These are phyloP conservation scores for Cladorhizidae sp. DNA, from an alignment of 37 sponge, comb jelly and placozoan species.

Conservation along the genomic window DNA sequence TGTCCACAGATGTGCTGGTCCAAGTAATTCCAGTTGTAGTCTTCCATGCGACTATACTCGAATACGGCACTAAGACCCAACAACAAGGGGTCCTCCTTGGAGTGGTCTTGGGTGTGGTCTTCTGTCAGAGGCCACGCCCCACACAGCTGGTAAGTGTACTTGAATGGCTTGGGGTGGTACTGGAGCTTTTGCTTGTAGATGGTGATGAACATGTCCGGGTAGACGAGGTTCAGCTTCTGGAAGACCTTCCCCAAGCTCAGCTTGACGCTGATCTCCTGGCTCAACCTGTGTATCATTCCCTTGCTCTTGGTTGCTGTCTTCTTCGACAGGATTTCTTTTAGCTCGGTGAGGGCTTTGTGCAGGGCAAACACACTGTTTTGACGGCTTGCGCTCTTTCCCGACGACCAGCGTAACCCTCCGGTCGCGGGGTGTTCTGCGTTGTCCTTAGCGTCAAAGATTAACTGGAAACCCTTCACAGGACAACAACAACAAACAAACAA, in stretches of 20 bases:
- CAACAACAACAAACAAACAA: too few relatives aligned
- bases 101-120: background rate
- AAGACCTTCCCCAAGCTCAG: conserved; percentile 63
- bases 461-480: conserved; percentile 58
- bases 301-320: background rate
- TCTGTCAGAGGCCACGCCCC: background rate
- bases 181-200: conserved; percentile 50
- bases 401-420: conserved; percentile 1
- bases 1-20: conserved; percentile 79
- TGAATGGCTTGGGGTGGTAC: background rate
- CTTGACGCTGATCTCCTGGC: conserved; percentile 24
- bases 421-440: background rate
- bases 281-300: too few relatives aligned
- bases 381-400: background rate
- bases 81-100: background rate
- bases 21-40: conserved; percentile 87
- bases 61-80: background rate
- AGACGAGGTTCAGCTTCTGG: conserved; percentile 39
- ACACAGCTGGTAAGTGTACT: conserved; percentile 41
- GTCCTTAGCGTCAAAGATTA: conserved; percentile 23
- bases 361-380: conserved; percentile 43
- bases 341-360: conserved; percentile 35
- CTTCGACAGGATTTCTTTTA: background rate
- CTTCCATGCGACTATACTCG: conserved; percentile 32
- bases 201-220: conserved; percentile 39